phyloP scores from a whole-genome alignment of 2,113 vertebrate genomes.

The Excalfactoria chinensis region DNA sequence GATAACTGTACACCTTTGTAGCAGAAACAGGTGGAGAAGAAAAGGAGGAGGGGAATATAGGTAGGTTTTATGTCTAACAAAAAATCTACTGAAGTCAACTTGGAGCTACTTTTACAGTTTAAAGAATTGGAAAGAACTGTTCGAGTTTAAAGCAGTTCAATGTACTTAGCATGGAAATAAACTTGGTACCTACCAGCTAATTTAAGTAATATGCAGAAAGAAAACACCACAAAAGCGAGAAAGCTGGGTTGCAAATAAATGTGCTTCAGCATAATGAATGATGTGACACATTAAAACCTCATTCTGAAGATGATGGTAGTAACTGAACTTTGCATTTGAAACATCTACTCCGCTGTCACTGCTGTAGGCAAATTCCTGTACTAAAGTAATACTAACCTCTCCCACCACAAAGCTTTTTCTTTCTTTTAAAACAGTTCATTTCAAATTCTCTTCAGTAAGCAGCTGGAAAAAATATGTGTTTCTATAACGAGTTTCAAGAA shows the following conservation, averaged over 20 bases:
- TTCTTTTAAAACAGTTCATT: neutral
- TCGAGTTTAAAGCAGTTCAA: neutral
- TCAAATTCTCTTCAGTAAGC: slow-evolving; percentile 11
- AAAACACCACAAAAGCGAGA: neutral
- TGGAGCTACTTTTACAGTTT: neutral
- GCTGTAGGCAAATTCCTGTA: neutral
- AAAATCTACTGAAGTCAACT: neutral
- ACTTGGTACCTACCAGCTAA: neutral
- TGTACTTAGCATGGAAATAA: neutral
- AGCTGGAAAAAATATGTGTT: neutral
- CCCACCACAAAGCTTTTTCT: neutral
- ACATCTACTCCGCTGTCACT: neutral
- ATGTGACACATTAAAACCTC: neutral
- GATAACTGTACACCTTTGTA: neutral
- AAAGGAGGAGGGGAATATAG: neutral
- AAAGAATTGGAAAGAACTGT: neutral
- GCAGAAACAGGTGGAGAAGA: neutral
- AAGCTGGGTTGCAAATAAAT: neutral
- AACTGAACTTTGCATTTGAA: neutral
- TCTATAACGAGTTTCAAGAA: neutral
- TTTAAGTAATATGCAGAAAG: neutral
- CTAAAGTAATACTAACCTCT: neutral
- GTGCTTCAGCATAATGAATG: neutral
- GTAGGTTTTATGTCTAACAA: neutral
- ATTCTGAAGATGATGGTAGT: neutral